A percentile compares a stretch with the other conserved stretches of the same genome.
phyloP scores from a whole-genome alignment of 2,113 vertebrate genomes.

The Regulus satrapa region DNA sequence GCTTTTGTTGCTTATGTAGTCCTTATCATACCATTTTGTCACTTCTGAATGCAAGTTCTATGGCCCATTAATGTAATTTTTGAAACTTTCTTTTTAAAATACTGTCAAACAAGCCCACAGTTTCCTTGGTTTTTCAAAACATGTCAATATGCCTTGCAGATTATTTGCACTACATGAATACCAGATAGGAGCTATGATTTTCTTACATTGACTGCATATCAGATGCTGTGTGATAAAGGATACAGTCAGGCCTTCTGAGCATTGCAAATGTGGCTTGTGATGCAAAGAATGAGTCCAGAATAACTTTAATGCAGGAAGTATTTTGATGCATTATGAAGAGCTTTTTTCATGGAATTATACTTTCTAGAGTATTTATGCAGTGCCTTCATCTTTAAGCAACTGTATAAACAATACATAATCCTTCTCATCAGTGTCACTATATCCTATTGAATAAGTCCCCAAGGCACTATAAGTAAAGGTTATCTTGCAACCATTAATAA shows the following conservation, averaged over 20 bases:
- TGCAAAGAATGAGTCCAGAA: not conserved
- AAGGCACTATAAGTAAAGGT: constrained; percentile 1
- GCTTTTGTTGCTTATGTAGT: not conserved
- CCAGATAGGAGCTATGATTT: not conserved
- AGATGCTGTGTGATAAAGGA: not conserved
- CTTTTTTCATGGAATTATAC: not conserved
- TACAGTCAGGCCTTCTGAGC: not conserved
- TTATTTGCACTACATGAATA: not conserved
- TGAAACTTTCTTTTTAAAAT: not conserved
- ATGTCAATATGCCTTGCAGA: not conserved
- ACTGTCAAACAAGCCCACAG: not conserved
- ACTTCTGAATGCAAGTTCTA: not conserved
- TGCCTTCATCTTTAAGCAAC: constrained; percentile 2
- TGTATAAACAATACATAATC: constrained; percentile 33
- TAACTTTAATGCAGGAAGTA: not conserved
- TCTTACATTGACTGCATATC: not conserved
- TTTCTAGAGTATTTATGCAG: not conserved
- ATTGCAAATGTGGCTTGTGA: not conserved
- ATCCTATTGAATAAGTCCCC: not conserved
- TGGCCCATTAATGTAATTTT: not conserved
- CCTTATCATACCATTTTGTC: not conserved
- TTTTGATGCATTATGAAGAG: not conserved
- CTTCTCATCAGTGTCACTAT: constrained; percentile 22
- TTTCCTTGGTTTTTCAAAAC: not conserved
- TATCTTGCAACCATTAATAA: constrained; percentile 20